Percentiles rank a stretch among this genome's conserved stretches.
Evolutionary conservation across 2,888 invertebrate species (phyloP).

Genomic region (Troilus luridus): DNA sequence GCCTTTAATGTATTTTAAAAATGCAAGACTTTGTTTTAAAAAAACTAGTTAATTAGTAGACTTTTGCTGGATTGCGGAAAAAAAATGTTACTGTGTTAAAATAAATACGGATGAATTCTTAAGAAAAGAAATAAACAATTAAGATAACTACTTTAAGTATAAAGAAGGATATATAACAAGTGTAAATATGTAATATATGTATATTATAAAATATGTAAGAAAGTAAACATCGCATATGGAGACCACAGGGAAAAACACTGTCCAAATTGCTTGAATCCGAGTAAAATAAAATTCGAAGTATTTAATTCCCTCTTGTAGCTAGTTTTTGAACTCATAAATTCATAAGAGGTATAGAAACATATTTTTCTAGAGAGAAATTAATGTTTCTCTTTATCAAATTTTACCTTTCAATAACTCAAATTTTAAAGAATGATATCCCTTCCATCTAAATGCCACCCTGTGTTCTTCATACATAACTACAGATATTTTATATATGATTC

Average conservation of each 20-base stretch:
- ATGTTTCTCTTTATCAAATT: too few relatives aligned
- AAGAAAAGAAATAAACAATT: background rate
- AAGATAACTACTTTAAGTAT: too few relatives aligned
- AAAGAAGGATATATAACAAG: background rate
- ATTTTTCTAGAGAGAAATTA: too few relatives aligned
- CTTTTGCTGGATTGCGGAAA: background rate
- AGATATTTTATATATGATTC: background rate
- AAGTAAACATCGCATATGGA: background rate
- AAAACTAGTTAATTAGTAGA: background rate
- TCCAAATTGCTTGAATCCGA: too few relatives aligned
- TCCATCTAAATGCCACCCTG: too few relatives aligned
- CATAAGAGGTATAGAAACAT: too few relatives aligned
- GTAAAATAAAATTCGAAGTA: too few relatives aligned
- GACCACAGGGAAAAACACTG: too few relatives aligned
- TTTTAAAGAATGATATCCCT: too few relatives aligned
- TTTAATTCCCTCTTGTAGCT: too few relatives aligned
- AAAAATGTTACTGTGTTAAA: background rate
- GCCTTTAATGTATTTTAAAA: background rate
- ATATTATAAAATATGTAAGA: background rate
- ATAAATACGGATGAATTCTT: background rate
- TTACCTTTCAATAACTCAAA: too few relatives aligned
- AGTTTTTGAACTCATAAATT: too few relatives aligned
- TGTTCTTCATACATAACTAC: background rate
- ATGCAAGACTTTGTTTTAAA: background rate
- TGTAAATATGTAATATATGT: conserved; percentile 42